These are phyloP conservation scores for Acrossocheilus fasciatus DNA, from an alignment of 2,797 vertebrate species.

Conservation along the genomic window DNA sequence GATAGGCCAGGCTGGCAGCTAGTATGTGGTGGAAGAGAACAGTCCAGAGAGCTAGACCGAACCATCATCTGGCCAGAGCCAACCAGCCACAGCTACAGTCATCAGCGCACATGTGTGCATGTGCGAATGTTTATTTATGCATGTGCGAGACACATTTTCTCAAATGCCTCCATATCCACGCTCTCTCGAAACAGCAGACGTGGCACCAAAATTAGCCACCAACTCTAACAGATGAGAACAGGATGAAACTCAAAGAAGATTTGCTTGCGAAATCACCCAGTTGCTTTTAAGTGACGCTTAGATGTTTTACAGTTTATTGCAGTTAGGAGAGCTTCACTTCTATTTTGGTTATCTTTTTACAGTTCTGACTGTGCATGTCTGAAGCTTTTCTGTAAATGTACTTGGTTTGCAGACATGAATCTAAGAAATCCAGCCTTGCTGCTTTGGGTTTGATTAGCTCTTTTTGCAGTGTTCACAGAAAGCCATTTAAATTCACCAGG, in stretches of 20 bases:
- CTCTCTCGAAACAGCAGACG: background rate
- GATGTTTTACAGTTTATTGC: slow-evolving; percentile 30
- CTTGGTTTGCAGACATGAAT: background rate
- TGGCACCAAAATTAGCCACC: background rate
- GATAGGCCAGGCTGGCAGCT: slow-evolving; percentile 36
- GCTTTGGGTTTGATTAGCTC: slow-evolving; percentile 17
- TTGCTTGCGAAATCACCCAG: background rate
- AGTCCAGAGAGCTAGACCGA: slow-evolving; percentile 34
- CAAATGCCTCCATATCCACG: background rate
- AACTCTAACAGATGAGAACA: background rate
- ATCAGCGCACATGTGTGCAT: slow-evolving; percentile 5
- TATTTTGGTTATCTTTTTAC: slow-evolving; percentile 23
- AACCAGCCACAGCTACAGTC: slow-evolving; percentile 1
- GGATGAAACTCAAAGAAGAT: slow-evolving; percentile 4
- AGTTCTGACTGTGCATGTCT: slow-evolving; percentile 8
- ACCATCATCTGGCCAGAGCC: slow-evolving; percentile 29
- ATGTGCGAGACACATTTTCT: slow-evolving; percentile 38
- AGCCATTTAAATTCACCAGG: background rate
- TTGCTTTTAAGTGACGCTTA: slow-evolving; percentile 29
- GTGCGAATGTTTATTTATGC: slow-evolving; percentile 22
- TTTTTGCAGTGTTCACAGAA: slow-evolving; percentile 18
- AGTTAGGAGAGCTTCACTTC: background rate
- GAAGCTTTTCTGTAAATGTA: slow-evolving; percentile 8
- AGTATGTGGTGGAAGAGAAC: slow-evolving; percentile 16
- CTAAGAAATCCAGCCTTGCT: background rate